phyloP scores from a whole-genome alignment of 2,888 invertebrate genomes.

The Pterostichus niger region DNA sequence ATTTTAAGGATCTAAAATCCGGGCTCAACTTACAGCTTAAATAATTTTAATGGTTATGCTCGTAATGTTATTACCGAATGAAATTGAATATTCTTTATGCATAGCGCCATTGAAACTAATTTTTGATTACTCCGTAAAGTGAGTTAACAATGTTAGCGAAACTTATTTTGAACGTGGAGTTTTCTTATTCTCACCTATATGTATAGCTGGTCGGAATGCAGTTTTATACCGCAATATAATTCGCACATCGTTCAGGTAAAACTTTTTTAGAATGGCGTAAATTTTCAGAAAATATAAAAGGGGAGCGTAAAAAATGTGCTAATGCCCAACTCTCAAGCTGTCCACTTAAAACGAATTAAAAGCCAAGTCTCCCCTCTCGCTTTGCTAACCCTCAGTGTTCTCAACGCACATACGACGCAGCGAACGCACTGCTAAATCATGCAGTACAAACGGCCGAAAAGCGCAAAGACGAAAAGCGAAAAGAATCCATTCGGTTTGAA shows the following conservation, averaged over 20 bases:
- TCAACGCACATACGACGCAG: conserved; percentile 30
- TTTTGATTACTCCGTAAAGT: too few relatives aligned
- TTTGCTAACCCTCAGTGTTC: not conserved
- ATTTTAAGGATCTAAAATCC: too few relatives aligned
- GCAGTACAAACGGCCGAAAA: conserved; percentile 62
- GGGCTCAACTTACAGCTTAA: too few relatives aligned
- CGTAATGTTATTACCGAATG: too few relatives aligned
- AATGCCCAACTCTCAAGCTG: conserved; percentile 64
- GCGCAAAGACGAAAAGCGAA: conserved; percentile 51
- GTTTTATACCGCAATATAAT: conserved; percentile 62
- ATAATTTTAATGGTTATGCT: too few relatives aligned
- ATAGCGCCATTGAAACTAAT: too few relatives aligned
- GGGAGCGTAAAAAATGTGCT: conserved; percentile 65
- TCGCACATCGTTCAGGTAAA: conserved; percentile 52
- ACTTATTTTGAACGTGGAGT: too few relatives aligned
- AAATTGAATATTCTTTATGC: too few relatives aligned
- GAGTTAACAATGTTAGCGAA: too few relatives aligned
- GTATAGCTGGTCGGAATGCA: conserved; percentile 38
- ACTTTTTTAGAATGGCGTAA: conserved; percentile 60
- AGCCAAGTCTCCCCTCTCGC: conserved; percentile 21
- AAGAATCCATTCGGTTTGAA: conserved; percentile 65
- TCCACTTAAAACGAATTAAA: conserved; percentile 66
- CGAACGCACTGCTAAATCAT: conserved; percentile 60
- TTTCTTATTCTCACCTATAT: too few relatives aligned
- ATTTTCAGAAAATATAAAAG: conserved; percentile 62